Evolutionary conservation across 1,140 invertebrate species (phyloP), one percentile per base, ranked within the genome.

Genomic region (Druon quercuslanigerum): DNA sequence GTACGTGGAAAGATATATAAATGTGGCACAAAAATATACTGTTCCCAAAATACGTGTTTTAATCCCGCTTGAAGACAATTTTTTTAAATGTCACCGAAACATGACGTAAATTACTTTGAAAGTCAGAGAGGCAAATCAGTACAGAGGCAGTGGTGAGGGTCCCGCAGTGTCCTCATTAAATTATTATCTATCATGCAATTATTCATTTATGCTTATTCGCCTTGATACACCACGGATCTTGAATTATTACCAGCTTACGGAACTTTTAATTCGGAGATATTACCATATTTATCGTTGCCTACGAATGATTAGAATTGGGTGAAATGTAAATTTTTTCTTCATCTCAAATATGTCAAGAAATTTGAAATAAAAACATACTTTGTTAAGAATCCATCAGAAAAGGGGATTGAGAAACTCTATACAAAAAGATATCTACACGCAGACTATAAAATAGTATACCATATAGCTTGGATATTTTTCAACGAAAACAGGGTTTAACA

Each of bases 151-250:
- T 75, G 73, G 75, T 78, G 82, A 51, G 73, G 72, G 71, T 71
- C 71, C 56, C 75, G 76, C 79, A 84, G 75, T 84, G 82, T 80
- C 72, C 84, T 89, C 83, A 85, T 89, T 89, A 89, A 88, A 90
- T 90, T 89, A 46, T 46, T 46, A 90, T 89, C 88, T 89, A 90
- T 90, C 85, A 82, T 74, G 84, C 88, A 89, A 89, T 91, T 90
- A 91, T 91, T 91, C 90, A 91, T 91, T 91, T 90, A 91, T 90
- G 90, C 90, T 90, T 90, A 91, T 91, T 91, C 87, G 86, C 78
- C 78, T 87, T 89, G 88, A 91, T 91, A 89, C 84, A 90, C 85
- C 85, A 82, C 80, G 86, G 87, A 90, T 89, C 87, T 90, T 90
- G 87, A 91, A 90, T 90, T 90, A 91, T 91, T 90, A 86, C 89